Conservation (phyloP, 2,888 invertebrate species). For the Temnothorax ravouxi region DNA sequence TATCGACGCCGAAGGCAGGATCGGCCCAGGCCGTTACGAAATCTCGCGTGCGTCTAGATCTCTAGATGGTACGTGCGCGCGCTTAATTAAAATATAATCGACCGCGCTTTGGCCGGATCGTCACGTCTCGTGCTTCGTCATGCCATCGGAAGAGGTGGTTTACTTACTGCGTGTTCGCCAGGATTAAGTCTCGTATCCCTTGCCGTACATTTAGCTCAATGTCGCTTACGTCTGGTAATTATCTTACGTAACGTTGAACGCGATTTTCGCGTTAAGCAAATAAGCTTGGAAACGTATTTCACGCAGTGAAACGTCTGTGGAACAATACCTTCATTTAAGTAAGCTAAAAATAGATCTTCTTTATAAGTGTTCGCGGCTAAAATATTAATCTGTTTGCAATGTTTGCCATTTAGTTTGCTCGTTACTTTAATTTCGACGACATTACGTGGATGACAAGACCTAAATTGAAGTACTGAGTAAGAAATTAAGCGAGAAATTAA, state of each 20-base stretch:
- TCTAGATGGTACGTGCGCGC: constrained; percentile 35
- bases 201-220: constrained; percentile 4
- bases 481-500: background rate
- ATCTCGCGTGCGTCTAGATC: constrained; percentile 28
- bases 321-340: background rate
- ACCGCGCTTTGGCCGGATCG: constrained; percentile 11
- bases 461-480: too few species aligned
- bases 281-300: background rate
- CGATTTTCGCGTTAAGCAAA: background rate
- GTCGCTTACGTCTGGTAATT: constrained; percentile 2
- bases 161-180: constrained; percentile 19
- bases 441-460: background rate
- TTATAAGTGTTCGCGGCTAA: background rate
- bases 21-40: constrained; percentile 5
- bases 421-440: background rate
- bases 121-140: constrained; percentile 45
- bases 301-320: background rate
- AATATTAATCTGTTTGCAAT: background rate
- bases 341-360: background rate
- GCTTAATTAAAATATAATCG: constrained; percentile 49
- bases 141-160: constrained; percentile 12
- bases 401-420: background rate
- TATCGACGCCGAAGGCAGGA: constrained; percentile 29
- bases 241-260: constrained; percentile 12
- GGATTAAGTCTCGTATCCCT: constrained; percentile 20